phyloP scores from a whole-genome alignment of 2,888 invertebrate genomes.

The Pollenia griseotomentosa region DNA sequence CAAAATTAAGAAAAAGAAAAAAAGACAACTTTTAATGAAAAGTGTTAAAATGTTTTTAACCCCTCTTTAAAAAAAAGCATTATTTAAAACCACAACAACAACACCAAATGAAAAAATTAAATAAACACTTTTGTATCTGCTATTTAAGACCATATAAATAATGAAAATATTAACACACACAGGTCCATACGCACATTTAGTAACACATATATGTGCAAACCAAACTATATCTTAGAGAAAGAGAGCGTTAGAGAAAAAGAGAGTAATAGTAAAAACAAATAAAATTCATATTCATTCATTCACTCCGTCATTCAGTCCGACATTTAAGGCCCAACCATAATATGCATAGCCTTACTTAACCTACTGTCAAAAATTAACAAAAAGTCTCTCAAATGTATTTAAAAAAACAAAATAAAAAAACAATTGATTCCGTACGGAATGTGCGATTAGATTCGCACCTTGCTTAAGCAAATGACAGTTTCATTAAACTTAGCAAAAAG shows the following conservation, averaged over 20 bases:
- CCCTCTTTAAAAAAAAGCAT: background rate
- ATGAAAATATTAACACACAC: background rate
- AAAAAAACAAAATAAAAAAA: no score
- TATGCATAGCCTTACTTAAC: no score
- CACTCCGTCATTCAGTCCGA: constrained; percentile 16
- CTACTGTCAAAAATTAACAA: no score
- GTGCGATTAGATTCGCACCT: no score
- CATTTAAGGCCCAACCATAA: no score
- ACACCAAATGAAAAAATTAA: no score
- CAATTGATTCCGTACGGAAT: no score
- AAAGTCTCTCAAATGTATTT: no score
- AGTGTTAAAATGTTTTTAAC: background rate
- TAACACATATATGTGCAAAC: background rate
- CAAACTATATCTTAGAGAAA: constrained; percentile 19
- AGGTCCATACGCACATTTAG: background rate
- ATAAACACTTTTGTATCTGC: background rate
- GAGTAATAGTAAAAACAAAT: constrained; percentile 8
- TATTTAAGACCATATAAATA: background rate
- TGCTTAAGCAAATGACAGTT: no score
- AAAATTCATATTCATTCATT: constrained; percentile 47
- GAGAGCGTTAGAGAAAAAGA: background rate
- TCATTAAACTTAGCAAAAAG: no score
- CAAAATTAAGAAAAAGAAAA: background rate
- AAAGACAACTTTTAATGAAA: background rate
- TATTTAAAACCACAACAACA: background rate